A percentile compares a stretch with the other conserved stretches of the same genome.
Evolutionary conservation across 2,113 vertebrate genomes (phyloP).

Genomic region (Synchiropus splendidus): DNA sequence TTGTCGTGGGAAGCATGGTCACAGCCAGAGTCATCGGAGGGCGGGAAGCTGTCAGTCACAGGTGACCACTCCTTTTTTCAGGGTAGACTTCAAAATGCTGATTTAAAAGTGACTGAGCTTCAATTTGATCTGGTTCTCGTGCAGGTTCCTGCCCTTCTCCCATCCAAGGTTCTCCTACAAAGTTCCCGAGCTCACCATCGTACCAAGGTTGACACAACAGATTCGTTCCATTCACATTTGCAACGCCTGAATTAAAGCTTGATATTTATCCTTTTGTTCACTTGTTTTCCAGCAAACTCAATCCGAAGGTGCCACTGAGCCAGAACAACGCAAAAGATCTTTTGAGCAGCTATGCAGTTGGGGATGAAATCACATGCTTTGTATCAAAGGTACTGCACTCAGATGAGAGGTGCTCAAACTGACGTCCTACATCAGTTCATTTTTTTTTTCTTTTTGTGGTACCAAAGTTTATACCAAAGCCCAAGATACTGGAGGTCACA

Average conservation of each 20-base stretch:
- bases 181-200: slow-evolving; percentile 77
- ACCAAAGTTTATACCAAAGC: slow-evolving; percentile 69
- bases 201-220: slow-evolving; percentile 70
- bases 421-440: too few species aligned
- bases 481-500: slow-evolving; percentile 77
- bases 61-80: slow-evolving; percentile 48
- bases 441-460: slow-evolving; percentile 5
- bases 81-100: too few species aligned
- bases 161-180: slow-evolving; percentile 71
- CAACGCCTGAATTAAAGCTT: not conserved
- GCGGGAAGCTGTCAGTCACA: slow-evolving; percentile 69
- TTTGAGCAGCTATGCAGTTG: slow-evolving; percentile 55
- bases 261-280: too few species aligned
- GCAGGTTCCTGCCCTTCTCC: slow-evolving; percentile 80
- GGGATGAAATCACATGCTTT: slow-evolving; percentile 79
- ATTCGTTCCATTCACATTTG: not conserved
- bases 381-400: slow-evolving; percentile 72
- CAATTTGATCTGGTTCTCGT: too few species aligned
- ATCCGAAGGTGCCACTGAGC: slow-evolving; percentile 28
- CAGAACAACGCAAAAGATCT: slow-evolving; percentile 29
- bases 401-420: not conserved
- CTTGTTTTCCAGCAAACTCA: slow-evolving; percentile 61
- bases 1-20: slow-evolving; percentile 73
- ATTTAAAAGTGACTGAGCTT: too few species aligned
- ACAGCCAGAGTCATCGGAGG: slow-evolving; percentile 82